phyloP scores from a whole-genome alignment of 1,140 invertebrate genomes.

The Stegodyphus dumicola region DNA sequence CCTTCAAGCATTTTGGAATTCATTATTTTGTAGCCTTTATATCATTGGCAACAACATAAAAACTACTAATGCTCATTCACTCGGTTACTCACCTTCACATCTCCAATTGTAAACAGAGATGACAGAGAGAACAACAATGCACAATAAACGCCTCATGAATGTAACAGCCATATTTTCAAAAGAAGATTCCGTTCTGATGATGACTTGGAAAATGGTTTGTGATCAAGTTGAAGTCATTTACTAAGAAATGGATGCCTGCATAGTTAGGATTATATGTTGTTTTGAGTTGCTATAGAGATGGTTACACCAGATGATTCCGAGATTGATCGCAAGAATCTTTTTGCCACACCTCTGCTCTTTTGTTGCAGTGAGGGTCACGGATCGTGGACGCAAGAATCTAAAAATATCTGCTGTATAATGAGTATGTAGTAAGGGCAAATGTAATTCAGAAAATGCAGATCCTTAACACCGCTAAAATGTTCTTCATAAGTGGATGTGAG shows the following conservation, averaged over 20 bases:
- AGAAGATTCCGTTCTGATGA: neutral
- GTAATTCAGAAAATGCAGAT: no score
- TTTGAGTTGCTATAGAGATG: constrained; percentile 55
- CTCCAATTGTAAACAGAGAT: constrained; percentile 39
- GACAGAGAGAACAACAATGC: constrained; percentile 20
- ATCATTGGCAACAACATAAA: no score
- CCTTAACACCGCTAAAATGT: no score
- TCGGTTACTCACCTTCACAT: constrained; percentile 42
- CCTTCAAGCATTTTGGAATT: no score
- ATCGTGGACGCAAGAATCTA: no score
- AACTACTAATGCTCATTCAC: no score
- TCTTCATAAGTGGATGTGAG: no score
- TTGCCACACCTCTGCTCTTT: neutral
- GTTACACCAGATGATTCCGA: constrained; percentile 52
- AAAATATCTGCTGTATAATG: no score
- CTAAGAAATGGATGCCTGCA: constrained; percentile 38
- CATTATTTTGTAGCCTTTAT: no score
- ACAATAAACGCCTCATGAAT: constrained; percentile 36
- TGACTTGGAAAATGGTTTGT: constrained; percentile 25
- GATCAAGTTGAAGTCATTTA: constrained; percentile 34
- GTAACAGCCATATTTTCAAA: constrained; percentile 33
- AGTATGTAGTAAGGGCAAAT: no score
- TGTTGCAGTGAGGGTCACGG: no score
- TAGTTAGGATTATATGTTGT: constrained; percentile 50
- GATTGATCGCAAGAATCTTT: constrained; percentile 50